Conservation (phyloP, 2,113 vertebrate species). For the Cyprinus carpio region DNA sequence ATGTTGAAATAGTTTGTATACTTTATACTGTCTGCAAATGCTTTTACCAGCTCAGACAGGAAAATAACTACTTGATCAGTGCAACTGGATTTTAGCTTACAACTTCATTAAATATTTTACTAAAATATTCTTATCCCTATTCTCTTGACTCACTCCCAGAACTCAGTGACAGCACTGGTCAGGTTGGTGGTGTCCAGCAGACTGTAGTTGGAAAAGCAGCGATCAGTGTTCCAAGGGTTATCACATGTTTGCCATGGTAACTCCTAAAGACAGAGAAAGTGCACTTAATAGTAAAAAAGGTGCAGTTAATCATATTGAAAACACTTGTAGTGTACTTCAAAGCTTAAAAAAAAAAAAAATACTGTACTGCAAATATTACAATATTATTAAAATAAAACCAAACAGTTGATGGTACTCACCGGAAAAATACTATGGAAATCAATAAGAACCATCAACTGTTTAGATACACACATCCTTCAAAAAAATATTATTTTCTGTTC, state of each 20-base stretch:
- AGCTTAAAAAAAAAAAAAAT: no score
- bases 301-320: no score
- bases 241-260: slow-evolving; percentile 88
- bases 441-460: no score
- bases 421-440: no score
- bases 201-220: slow-evolving; percentile 89
- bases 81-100: neutral
- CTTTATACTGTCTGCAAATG: neutral
- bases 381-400: no score
- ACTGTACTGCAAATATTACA: no score
- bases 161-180: slow-evolving; percentile 87
- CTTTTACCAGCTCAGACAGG: neutral
- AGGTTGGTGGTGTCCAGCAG: slow-evolving; percentile 86
- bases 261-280: slow-evolving; percentile 68
- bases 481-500: no score
- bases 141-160: slow-evolving; percentile 85
- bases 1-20: neutral
- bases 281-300: no score
- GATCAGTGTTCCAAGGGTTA: slow-evolving; percentile 86
- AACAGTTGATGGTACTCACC: no score
- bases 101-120: neutral
- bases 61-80: neutral
- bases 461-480: no score
- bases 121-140: neutral
- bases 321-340: neutral